Percentiles rank a stretch among this genome's conserved stretches.
Evolutionary conservation across 1,140 invertebrate species (phyloP).

Genomic region (Drosophila willistoni): DNA sequence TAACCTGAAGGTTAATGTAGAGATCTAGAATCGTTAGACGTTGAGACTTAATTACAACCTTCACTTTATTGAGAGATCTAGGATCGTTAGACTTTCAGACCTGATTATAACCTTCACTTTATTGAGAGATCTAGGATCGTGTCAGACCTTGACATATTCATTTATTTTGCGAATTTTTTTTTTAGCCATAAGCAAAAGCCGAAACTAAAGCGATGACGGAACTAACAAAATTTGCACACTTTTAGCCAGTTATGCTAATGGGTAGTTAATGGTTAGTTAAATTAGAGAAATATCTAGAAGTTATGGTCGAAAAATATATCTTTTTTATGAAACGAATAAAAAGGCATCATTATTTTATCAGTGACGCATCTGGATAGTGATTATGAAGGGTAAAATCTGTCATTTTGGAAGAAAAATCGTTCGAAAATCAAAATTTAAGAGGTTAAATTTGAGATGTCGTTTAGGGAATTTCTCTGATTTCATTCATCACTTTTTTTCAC

Average conservation of each 20-base stretch:
- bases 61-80: background rate
- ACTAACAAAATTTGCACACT: background rate
- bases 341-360: too few species aligned
- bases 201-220: background rate
- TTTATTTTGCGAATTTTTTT: background rate
- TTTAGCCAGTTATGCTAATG: background rate
- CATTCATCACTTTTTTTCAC: too few species aligned
- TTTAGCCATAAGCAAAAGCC: background rate
- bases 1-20: background rate
- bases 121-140: background rate
- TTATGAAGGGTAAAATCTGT: too few species aligned
- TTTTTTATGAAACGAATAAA: background rate
- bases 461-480: too few species aligned
- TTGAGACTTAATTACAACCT: too few species aligned
- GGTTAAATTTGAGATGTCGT: too few species aligned
- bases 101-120: background rate
- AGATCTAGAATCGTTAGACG: background rate
- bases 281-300: background rate
- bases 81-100: background rate
- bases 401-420: too few species aligned
- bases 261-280: background rate
- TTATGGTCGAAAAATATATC: background rate
- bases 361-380: too few species aligned
- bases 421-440: too few species aligned
- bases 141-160: conserved; percentile 1